A percentile compares a stretch with the other conserved stretches of the same genome.
phyloP scores from a whole-genome alignment of 37 sponge, comb jelly and placozoan species.

The Chondrilla cf. caribensis region DNA sequence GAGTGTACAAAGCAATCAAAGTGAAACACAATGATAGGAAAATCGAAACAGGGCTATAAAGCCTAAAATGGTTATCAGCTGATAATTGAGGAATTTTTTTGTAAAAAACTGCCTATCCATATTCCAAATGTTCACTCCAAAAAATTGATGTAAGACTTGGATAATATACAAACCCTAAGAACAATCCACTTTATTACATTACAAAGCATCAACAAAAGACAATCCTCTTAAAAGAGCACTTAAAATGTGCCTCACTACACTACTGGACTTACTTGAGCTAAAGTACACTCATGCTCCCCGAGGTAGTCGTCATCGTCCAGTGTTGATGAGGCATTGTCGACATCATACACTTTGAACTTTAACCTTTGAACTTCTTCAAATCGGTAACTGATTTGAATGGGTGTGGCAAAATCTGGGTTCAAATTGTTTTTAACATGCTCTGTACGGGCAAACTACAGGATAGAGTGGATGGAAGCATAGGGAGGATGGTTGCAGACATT shows the following conservation, averaged over 20 bases:
- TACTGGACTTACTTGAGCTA: constrained; percentile 15
- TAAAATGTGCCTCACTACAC: too few relatives aligned
- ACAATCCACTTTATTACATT: too few relatives aligned
- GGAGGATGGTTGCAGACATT: background rate
- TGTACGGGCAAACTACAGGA: constrained; percentile 76
- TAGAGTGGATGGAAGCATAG: background rate
- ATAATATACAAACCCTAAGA: too few relatives aligned
- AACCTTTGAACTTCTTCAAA: constrained; percentile 72
- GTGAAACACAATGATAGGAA: too few relatives aligned
- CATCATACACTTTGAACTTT: constrained; percentile 50
- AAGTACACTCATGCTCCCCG: constrained; percentile 47
- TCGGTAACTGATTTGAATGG: constrained; percentile 42
- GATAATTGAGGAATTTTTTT: too few relatives aligned
- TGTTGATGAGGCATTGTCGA: constrained; percentile 56
- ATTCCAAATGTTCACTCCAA: too few relatives aligned
- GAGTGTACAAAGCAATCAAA: too few relatives aligned
- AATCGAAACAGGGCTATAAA: too few relatives aligned
- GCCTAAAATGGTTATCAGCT: background rate
- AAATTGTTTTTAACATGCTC: constrained; percentile 84
- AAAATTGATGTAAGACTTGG: too few relatives aligned
- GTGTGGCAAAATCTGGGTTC: constrained; percentile 72
- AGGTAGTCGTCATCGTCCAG: constrained; percentile 70
- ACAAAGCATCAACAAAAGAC: too few relatives aligned
- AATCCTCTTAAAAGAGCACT: too few relatives aligned
- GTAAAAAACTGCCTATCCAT: too few relatives aligned